Conservation (phyloP, 30 jellyfish, hydroid and myxozoan genomes). For the Aurelia sp. region DNA sequence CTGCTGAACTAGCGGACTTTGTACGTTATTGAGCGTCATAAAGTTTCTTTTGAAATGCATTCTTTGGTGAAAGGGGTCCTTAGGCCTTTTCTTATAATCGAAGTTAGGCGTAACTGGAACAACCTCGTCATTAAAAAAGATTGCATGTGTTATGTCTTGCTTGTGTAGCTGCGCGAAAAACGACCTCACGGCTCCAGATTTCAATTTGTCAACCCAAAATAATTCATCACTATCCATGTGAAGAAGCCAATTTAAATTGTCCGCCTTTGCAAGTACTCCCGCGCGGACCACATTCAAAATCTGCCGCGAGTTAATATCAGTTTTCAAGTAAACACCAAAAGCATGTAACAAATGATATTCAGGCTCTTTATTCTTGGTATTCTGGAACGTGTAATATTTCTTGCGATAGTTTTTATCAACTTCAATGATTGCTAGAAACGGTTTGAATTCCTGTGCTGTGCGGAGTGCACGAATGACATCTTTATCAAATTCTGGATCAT, state of each 20-base stretch:
- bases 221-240: slow-evolving; percentile 67
- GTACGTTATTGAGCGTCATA: neutral
- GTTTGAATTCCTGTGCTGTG: slow-evolving; percentile 31
- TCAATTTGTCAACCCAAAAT: slow-evolving; percentile 53
- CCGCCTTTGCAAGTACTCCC: slow-evolving; percentile 70
- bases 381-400: slow-evolving; percentile 44
- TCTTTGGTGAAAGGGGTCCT: slow-evolving; percentile 74
- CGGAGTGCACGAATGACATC: slow-evolving; percentile 26
- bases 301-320: slow-evolving; percentile 65
- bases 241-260: slow-evolving; percentile 54
- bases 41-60: slow-evolving; percentile 52
- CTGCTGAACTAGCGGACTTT: slow-evolving; percentile 9
- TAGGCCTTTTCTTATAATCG: slow-evolving; percentile 44
- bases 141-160: slow-evolving; percentile 44
- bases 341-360: slow-evolving; percentile 60
- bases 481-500: slow-evolving; percentile 47
- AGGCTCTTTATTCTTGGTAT: slow-evolving; percentile 27
- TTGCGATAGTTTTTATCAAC: slow-evolving; percentile 49
- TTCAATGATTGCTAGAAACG: slow-evolving; percentile 28
- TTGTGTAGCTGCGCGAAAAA: slow-evolving; percentile 42
- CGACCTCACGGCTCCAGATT: slow-evolving; percentile 58
- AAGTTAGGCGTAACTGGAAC: slow-evolving; percentile 55
- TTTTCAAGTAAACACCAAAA: slow-evolving; percentile 38
- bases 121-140: slow-evolving; percentile 59
- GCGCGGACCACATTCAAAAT: slow-evolving; percentile 78